Percentiles rank a stretch among this genome's conserved stretches.
Evolutionary conservation across 2,888 invertebrate genomes (phyloP).

Genomic region (Laspeyria flexula): DNA sequence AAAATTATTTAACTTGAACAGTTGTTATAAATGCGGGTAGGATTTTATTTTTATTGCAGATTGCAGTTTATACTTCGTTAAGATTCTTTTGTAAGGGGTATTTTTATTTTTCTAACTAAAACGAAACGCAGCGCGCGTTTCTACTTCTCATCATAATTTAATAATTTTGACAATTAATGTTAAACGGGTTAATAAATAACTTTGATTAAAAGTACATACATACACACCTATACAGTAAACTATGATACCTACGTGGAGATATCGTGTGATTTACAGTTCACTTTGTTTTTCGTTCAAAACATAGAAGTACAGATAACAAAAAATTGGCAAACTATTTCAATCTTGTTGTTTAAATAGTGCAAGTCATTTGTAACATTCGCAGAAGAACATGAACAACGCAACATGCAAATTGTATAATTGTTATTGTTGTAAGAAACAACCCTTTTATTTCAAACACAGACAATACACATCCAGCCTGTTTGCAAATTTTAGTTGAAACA

Average conservation of each 20-base stretch:
- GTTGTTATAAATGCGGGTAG: background rate
- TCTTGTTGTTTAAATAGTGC: conserved; percentile 9
- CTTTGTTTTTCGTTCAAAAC: too few relatives aligned
- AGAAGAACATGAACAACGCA: conserved; percentile 26
- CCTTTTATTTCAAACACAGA: conserved; percentile 29
- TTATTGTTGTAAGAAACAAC: conserved; percentile 26
- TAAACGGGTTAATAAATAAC: too few relatives aligned
- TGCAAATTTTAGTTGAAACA: conserved; percentile 23
- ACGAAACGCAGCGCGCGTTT: too few relatives aligned
- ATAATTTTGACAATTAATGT: too few relatives aligned
- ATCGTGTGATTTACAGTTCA: too few relatives aligned
- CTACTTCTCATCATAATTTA: too few relatives aligned
- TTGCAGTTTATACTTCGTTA: too few relatives aligned
- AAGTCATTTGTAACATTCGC: conserved; percentile 29
- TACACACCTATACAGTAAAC: too few relatives aligned
- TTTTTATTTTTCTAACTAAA: too few relatives aligned
- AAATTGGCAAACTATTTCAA: background rate
- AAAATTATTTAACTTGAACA: background rate
- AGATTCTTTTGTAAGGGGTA: too few relatives aligned
- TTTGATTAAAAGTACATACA: too few relatives aligned
- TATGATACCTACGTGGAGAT: too few relatives aligned
- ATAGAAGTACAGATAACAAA: background rate
- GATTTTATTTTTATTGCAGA: background rate
- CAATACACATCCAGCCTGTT: conserved; percentile 25
- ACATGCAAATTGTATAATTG: conserved; percentile 46